A percentile compares a stretch with the other conserved stretches of the same genome.
phyloP scores from a whole-genome alignment of 2,888 invertebrate species.

The Amblyjoppa proteus region DNA sequence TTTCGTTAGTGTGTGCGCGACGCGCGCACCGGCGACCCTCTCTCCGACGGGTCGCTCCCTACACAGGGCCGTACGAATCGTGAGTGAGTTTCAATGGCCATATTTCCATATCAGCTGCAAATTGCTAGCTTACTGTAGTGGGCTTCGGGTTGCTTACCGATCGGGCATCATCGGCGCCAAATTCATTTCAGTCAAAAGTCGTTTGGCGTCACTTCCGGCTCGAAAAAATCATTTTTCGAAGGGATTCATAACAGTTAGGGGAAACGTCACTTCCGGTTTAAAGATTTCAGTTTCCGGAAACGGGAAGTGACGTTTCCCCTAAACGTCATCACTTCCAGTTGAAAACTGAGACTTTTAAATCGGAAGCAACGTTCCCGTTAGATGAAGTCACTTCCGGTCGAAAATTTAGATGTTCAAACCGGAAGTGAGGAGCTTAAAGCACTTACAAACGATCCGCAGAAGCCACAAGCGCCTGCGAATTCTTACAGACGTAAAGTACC shows the following conservation, averaged over 20 bases:
- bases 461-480: too few relatives aligned
- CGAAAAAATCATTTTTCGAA: not conserved
- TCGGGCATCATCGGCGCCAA: too few relatives aligned
- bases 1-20: not conserved
- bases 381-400: not conserved
- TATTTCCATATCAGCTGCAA: not conserved
- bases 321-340: not conserved
- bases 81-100: not conserved
- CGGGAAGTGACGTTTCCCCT: not conserved
- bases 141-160: too few relatives aligned
- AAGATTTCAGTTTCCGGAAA: not conserved
- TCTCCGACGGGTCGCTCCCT: not conserved
- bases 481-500: too few relatives aligned
- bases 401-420: too few relatives aligned
- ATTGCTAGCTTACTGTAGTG: not conserved
- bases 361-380: not conserved
- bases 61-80: not conserved
- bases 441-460: too few relatives aligned
- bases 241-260: not conserved
- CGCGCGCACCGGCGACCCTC: slow-evolving; percentile 12
- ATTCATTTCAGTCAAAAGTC: too few relatives aligned
- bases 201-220: too few relatives aligned
- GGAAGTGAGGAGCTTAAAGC: too few relatives aligned
- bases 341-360: not conserved
- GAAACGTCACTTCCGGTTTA: not conserved